Percentiles rank a stretch among this genome's conserved stretches.
Evolutionary conservation across 2,113 vertebrate species (phyloP).

Genomic region (Albula goreensis): DNA sequence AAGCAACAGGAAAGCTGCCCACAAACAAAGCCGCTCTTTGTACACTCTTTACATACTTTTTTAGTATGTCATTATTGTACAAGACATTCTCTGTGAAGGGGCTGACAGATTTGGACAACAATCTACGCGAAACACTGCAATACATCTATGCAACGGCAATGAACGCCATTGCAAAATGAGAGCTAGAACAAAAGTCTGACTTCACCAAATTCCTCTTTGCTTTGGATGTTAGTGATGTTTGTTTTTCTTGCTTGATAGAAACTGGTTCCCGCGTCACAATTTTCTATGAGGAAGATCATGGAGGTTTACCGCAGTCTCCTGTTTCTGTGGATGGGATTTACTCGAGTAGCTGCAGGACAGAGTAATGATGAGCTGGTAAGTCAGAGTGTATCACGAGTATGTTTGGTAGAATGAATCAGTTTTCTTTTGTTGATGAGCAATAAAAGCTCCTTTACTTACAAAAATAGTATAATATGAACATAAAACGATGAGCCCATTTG

Average conservation of each 20-base stretch:
- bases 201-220: not conserved
- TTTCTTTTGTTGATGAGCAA: not conserved
- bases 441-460: too few species aligned
- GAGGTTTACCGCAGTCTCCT: conserved; percentile 18
- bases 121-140: not conserved
- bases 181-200: not conserved
- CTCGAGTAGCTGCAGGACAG: not conserved
- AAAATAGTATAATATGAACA: too few species aligned
- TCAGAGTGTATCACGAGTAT: conserved; percentile 8
- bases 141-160: conserved; percentile 11
- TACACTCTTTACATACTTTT: conserved; percentile 14
- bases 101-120: not conserved
- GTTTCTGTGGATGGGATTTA: conserved; percentile 25
- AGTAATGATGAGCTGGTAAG: not conserved
- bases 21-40: conserved; percentile 34
- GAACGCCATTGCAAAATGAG: not conserved
- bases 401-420: not conserved
- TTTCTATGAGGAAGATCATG: conserved; percentile 21
- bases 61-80: conserved; percentile 30
- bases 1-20: conserved; percentile 15
- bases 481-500: too few species aligned
- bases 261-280: not conserved
- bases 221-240: not conserved
- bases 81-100: not conserved
- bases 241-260: not conserved